Percentiles rank a stretch among this genome's conserved stretches.
These are phyloP conservation scores for Microdon myrmicae DNA, from an alignment of 2,888 invertebrate species.

Conservation along the genomic window DNA sequence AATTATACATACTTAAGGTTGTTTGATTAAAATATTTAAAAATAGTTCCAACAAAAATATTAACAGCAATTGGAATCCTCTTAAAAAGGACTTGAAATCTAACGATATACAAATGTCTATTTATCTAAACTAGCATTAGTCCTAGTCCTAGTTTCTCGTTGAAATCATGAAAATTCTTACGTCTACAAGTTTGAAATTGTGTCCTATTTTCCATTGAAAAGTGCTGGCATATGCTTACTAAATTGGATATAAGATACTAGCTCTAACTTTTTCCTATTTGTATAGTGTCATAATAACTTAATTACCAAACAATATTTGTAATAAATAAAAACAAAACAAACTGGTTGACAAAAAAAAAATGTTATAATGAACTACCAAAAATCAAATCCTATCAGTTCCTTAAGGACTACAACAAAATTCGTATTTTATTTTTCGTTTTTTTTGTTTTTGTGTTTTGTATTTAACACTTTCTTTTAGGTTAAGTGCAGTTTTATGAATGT, in stretches of 20 bases:
- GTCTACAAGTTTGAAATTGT: conserved; percentile 2
- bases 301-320: conserved; percentile 11
- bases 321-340: conserved; percentile 24
- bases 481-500: conserved; percentile 26
- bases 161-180: conserved; percentile 8
- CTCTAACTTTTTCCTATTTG: background rate
- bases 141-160: conserved; percentile 20
- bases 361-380: conserved; percentile 33
- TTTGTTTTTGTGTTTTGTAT: conserved; percentile 8
- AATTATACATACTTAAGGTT: conserved; percentile 6
- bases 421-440: conserved; percentile 13
- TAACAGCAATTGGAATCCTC: conserved; percentile 20
- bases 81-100: conserved; percentile 36
- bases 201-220: background rate
- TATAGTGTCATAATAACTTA: conserved; percentile 5
- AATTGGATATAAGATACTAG: conserved; percentile 5
- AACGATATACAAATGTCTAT: conserved; percentile 33
- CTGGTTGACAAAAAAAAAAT: conserved; percentile 21
- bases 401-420: too few species aligned
- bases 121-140: conserved; percentile 26
- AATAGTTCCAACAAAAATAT: conserved; percentile 36
- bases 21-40: conserved; percentile 34
- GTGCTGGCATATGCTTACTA: conserved; percentile 11
- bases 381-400: conserved; percentile 38
- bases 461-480: conserved; percentile 11